These are phyloP conservation scores for Cephonodes hylas DNA, from an alignment of 2,888 invertebrate species.

Conservation along the genomic window DNA sequence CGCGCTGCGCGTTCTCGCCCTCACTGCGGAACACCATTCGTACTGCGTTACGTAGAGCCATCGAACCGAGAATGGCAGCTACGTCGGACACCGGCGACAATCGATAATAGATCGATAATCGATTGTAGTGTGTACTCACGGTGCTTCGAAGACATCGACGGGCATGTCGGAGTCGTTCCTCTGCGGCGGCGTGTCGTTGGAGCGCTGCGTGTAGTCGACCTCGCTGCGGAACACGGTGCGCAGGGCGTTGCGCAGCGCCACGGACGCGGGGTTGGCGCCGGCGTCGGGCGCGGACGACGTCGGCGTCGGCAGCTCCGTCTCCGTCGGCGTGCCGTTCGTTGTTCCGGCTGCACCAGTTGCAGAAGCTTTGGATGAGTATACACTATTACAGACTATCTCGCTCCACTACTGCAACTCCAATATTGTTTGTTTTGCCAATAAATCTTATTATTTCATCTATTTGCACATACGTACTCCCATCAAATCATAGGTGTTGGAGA, in stretches of 20 bases:
- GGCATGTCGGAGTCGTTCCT: conserved; percentile 56
- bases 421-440: no score
- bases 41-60: conserved; percentile 69
- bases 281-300: conserved; percentile 65
- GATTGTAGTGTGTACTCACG: conserved; percentile 56
- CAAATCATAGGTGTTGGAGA: background rate
- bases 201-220: conserved; percentile 39
- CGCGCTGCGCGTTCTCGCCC: conserved; percentile 39
- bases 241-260: conserved; percentile 68
- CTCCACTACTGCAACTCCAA: no score
- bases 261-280: conserved; percentile 52
- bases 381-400: background rate
- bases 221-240: conserved; percentile 67
- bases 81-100: conserved; percentile 60
- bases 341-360: conserved; percentile 42
- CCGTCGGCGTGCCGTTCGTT: conserved; percentile 60
- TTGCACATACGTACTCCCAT: no score
- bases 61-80: conserved; percentile 51
- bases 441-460: no score
- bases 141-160: conserved; percentile 53
- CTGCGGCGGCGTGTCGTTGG: conserved; percentile 42
- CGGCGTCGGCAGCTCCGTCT: conserved; percentile 69
- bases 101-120: no score
- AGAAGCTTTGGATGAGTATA: conserved; percentile 18
- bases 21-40: conserved; percentile 67